phyloP scores from a whole-genome alignment of 2,797 vertebrate species.

The Onychomys torridus region DNA sequence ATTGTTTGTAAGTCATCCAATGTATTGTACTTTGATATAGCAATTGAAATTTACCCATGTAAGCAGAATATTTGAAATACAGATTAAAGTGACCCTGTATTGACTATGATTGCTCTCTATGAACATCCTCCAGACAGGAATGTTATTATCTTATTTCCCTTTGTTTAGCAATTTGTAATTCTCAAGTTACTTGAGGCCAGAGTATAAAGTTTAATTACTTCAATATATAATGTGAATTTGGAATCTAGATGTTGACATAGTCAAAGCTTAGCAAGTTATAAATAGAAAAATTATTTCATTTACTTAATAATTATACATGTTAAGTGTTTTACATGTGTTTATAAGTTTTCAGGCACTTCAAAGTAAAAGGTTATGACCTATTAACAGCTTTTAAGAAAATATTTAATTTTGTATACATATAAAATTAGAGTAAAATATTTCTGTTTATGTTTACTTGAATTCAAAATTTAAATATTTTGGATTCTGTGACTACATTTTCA shows the following conservation, averaged over 20 bases:
- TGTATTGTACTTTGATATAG: background rate
- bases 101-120: background rate
- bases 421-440: conserved; percentile 21
- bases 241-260: background rate
- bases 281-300: conserved; percentile 2
- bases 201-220: background rate
- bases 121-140: background rate
- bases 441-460: background rate
- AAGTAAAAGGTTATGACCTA: background rate
- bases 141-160: background rate
- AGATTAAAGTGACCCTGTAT: background rate
- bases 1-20: background rate
- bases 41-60: background rate
- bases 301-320: conserved; percentile 18
- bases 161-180: background rate
- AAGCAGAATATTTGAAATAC: background rate
- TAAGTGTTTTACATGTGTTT: background rate
- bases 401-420: background rate
- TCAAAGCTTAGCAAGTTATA: background rate
- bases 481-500: background rate
- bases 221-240: background rate
- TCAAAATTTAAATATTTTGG: background rate
- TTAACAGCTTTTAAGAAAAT: background rate
- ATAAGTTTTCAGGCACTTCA: background rate
- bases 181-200: background rate